Evolutionary conservation across 2,888 invertebrate genomes (phyloP).

Genomic region (Julus scanicus): DNA sequence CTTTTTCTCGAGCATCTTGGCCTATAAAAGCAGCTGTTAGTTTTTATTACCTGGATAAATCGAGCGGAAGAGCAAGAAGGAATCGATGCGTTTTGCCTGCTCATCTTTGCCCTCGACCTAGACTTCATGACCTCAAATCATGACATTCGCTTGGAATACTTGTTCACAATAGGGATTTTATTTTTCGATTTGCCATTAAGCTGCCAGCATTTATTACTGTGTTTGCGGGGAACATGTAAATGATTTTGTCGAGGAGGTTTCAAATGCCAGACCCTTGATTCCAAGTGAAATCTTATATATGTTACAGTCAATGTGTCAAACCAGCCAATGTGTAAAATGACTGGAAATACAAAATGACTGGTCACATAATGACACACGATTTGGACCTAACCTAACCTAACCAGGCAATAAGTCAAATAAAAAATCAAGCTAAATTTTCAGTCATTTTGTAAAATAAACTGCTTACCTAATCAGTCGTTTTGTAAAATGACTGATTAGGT

Average conservation of each 20-base stretch:
- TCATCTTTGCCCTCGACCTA: conserved; percentile 27
- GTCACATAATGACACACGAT: too few species aligned
- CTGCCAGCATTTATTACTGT: not conserved
- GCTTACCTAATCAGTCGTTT: too few species aligned
- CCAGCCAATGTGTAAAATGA: too few species aligned
- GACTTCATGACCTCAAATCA: not conserved
- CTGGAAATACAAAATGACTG: too few species aligned
- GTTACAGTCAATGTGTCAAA: too few species aligned
- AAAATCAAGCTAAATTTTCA: too few species aligned
- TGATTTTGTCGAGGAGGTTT: not conserved
- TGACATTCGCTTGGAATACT: not conserved
- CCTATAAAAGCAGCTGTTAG: conserved; percentile 21
- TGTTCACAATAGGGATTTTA: not conserved
- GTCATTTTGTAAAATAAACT: too few species aligned
- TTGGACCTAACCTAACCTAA: too few species aligned
- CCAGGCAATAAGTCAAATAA: too few species aligned
- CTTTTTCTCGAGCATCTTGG: not conserved
- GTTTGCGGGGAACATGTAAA: not conserved
- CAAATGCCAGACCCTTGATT: too few species aligned
- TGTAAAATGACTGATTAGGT: too few species aligned
- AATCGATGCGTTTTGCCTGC: conserved; percentile 15
- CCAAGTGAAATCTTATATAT: too few species aligned
- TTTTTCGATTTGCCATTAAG: not conserved
- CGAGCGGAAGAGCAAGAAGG: conserved; percentile 14
- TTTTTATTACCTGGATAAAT: conserved; percentile 24